Conservation (phyloP, 2,113 vertebrate genomes). For the Bubalus kerabau region DNA sequence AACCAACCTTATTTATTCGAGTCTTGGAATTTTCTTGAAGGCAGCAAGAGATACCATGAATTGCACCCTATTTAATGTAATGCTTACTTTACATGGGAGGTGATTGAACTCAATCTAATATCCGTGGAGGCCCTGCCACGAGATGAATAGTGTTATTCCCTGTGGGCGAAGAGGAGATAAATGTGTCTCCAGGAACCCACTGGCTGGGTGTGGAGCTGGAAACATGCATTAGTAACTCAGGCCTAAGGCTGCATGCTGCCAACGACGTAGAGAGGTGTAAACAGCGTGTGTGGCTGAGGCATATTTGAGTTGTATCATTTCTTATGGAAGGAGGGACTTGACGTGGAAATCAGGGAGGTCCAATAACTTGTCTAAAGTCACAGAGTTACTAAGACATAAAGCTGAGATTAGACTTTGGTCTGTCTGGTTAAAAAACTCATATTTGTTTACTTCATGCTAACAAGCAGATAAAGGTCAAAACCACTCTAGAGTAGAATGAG, state of each 20-base stretch:
- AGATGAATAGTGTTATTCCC: background rate
- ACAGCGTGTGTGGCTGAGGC: background rate
- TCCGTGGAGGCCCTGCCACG: background rate
- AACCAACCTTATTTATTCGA: background rate
- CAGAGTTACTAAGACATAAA: background rate
- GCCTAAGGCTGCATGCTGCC: background rate
- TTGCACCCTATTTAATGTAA: background rate
- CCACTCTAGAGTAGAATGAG: background rate
- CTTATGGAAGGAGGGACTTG: background rate
- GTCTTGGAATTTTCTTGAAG: background rate
- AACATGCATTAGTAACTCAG: background rate
- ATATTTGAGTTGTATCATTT: background rate
- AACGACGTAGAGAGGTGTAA: fast-evolving
- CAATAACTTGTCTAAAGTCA: background rate
- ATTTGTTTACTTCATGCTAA: background rate
- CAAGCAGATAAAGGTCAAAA: background rate
- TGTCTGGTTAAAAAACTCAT: background rate
- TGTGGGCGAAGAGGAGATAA: background rate
- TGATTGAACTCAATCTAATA: background rate
- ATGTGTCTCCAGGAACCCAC: background rate
- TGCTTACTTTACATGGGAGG: background rate
- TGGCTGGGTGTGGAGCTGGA: background rate
- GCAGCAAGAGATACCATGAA: background rate
- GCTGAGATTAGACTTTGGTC: background rate
- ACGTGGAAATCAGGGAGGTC: background rate